Evolutionary conservation across 2,888 invertebrate species (phyloP), one percentile per base, ranked within the genome.

Genomic region (Amorpha juglandis): DNA sequence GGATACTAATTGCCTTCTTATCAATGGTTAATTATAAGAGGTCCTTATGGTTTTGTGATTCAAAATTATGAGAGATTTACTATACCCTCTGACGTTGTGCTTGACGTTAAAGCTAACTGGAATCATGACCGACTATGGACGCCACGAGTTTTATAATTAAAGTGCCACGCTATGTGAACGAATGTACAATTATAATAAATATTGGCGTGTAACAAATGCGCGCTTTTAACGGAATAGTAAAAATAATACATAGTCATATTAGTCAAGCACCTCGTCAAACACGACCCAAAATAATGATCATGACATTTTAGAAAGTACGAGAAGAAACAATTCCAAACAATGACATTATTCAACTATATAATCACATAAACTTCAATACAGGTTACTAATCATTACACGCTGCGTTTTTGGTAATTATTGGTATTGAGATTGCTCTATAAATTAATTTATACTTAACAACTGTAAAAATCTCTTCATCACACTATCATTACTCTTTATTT

Each of bases 1-100:
- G 87, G 89, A 88, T 90, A 92, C 90, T 92, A 92, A 91, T 91
- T 89, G 92, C 92, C 92, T 91, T 93, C 92, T 92, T 90, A 92
- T 92, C 92, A 92, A 93, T 92, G 92, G 92, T 93, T 92, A 92
- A 88, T 91, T 91, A 92, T 92, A 93, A 93, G 94, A 94, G 94
- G 93, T 94, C 94, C 92, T 90, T 93, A 87, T 90, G 94, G 94
- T 94, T 94, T 91, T 92, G 90, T 89, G 88, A 87, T 88, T 88
- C 87, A 84, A 86, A 87, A 85, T 84, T 79, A 80, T 80, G 77
- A 78, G 78, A 78, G 74, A 76, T 78, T 79, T 74, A 76, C 69
- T 66, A 58, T 68, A 71, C 69, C 70, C 76, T 77, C 69, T 76
- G 74, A 76, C 81, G 81, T 75, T 86, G 86, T 86, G 88, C 84